Conservation (phyloP, 2,113 vertebrate species). For the Amphilophus citrinellus region DNA sequence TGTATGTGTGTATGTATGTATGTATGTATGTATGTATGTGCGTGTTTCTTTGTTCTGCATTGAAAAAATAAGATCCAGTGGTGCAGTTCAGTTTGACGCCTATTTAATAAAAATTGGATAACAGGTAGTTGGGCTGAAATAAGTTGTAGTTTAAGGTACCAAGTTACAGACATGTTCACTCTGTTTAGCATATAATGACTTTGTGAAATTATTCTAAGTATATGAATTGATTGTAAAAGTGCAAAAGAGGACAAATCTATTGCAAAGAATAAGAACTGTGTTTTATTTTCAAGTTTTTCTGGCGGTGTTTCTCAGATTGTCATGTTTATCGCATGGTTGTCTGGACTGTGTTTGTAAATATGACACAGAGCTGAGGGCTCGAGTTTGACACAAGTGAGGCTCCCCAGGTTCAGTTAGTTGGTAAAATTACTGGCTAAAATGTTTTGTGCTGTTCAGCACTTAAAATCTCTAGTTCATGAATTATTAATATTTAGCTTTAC, state of each 20-base stretch:
- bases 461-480: background rate
- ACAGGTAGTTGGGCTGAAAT: background rate
- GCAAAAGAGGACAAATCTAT: background rate
- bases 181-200: background rate
- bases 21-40: conserved; percentile 39
- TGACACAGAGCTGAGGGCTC: background rate
- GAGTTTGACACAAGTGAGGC: background rate
- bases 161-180: background rate
- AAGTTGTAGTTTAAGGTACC: background rate
- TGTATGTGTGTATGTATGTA: background rate
- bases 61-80: background rate
- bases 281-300: background rate
- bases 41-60: background rate
- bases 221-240: background rate
- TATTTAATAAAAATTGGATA: background rate
- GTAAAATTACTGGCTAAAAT: background rate
- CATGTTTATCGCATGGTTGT: background rate
- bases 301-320: conserved; percentile 7
- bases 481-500: background rate
- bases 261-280: background rate
- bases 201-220: background rate
- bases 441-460: background rate
- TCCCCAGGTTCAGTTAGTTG: background rate
- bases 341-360: background rate
- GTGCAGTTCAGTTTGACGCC: background rate